Conservation (phyloP, 1,140 invertebrate species). For the Achroia grisella region DNA sequence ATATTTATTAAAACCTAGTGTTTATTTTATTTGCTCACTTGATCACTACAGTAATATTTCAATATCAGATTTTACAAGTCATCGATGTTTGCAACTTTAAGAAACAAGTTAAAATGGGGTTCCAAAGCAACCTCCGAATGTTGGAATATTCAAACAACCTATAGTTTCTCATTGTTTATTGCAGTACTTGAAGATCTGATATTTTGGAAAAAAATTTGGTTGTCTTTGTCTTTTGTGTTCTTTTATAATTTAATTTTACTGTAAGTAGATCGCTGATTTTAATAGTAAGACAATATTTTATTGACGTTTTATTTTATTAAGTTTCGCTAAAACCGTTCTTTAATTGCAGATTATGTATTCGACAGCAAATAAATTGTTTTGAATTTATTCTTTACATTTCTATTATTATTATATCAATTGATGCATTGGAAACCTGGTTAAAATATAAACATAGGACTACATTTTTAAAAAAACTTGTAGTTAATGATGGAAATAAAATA, state of each 20-base stretch:
- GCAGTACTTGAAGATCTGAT: constrained; percentile 51
- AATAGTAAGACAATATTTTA: too few relatives aligned
- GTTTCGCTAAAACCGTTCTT: too few relatives aligned
- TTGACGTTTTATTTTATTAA: too few relatives aligned
- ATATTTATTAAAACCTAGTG: too few relatives aligned
- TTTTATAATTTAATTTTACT: constrained; percentile 43
- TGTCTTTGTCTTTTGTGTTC: constrained; percentile 50
- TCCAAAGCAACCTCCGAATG: constrained; percentile 12
- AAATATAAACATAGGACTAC: constrained; percentile 59
- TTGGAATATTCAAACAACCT: constrained; percentile 18
- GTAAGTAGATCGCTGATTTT: constrained; percentile 51
- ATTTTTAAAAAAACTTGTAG: constrained; percentile 46
- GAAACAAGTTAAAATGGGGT: constrained; percentile 28
- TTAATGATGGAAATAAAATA: constrained; percentile 32
- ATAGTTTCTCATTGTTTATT: constrained; percentile 26
- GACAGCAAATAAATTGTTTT: constrained; percentile 43
- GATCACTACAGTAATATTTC: too few relatives aligned
- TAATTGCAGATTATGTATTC: constrained; percentile 40
- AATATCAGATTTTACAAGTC: not conserved
- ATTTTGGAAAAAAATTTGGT: constrained; percentile 60
- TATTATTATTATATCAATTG: constrained; percentile 30
- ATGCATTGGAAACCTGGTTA: constrained; percentile 61
- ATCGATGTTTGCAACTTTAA: constrained; percentile 22
- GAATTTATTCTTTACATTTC: constrained; percentile 36
- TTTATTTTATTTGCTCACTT: too few relatives aligned